phyloP scores from a whole-genome alignment of 1,140 invertebrate species.

The Zaprionus nigranus region DNA sequence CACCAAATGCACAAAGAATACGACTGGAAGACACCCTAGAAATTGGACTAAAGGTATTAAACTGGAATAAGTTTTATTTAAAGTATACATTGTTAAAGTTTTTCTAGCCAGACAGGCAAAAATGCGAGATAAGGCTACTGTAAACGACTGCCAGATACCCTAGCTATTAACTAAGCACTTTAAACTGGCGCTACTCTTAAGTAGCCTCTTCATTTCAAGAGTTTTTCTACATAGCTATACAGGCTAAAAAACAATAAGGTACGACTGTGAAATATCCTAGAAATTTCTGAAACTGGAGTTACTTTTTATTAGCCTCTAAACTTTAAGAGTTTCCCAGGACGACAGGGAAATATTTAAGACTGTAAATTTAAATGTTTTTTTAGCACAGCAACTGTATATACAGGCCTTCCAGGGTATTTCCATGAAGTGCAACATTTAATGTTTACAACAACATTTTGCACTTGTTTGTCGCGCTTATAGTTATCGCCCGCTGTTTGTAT shows the following conservation, averaged over 20 bases:
- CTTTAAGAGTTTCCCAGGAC: too few relatives aligned
- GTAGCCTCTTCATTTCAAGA: too few relatives aligned
- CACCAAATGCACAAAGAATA: background rate
- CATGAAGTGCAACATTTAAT: slow-evolving; percentile 12
- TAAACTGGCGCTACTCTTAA: background rate
- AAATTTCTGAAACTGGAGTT: too few relatives aligned
- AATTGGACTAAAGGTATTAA: background rate
- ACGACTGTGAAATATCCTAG: too few relatives aligned
- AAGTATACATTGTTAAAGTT: too few relatives aligned
- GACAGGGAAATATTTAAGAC: too few relatives aligned
- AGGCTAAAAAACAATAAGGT: background rate
- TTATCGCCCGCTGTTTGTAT: slow-evolving; percentile 36
- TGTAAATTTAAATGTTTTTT: too few relatives aligned
- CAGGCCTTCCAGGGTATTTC: slow-evolving; percentile 18
- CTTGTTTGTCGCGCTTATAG: slow-evolving; percentile 19
- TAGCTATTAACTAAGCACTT: background rate
- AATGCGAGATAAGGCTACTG: too few relatives aligned
- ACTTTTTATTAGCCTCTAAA: too few relatives aligned
- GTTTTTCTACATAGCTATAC: too few relatives aligned
- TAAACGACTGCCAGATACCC: background rate
- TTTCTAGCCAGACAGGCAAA: too few relatives aligned
- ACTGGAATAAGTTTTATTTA: too few relatives aligned
- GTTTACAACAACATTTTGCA: slow-evolving; percentile 27
- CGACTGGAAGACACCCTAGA: background rate
- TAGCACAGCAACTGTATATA: background rate